A percentile compares a stretch with the other conserved stretches of the same genome.
phyloP scores from a whole-genome alignment of 1,140 invertebrate species.

The Caenorhabditis brenneri region DNA sequence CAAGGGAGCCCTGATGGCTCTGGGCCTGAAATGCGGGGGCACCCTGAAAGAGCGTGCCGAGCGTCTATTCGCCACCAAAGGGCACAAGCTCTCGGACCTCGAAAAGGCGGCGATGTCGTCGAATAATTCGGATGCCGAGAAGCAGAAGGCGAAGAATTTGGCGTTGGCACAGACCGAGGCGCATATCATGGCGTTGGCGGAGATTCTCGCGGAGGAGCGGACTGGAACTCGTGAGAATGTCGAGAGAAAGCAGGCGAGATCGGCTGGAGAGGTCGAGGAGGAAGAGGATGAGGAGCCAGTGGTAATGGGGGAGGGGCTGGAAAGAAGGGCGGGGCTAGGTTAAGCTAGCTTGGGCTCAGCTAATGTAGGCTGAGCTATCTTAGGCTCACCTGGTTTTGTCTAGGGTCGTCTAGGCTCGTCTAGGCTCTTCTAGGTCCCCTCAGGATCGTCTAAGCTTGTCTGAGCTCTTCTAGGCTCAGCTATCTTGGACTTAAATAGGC shows the following conservation, averaged over 20 bases:
- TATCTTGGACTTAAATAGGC: too few species aligned
- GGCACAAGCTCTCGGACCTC: conserved; percentile 89
- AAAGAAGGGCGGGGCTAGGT: too few species aligned
- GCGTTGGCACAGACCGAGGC: conserved; percentile 62
- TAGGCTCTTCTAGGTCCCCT: too few species aligned
- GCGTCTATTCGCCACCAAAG: conserved; percentile 91
- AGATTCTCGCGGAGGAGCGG: conserved; percentile 77
- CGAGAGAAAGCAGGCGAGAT: conserved; percentile 93
- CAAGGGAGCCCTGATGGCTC: conserved; percentile 93
- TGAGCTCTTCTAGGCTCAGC: too few species aligned
- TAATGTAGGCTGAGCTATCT: too few species aligned
- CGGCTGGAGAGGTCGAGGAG: conserved; percentile 91
- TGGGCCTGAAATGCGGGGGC: conserved; percentile 97
- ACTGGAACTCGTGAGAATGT: conserved; percentile 95
- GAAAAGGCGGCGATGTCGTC: conserved; percentile 77
- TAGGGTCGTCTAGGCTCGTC: too few species aligned
- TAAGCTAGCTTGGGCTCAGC: too few species aligned
- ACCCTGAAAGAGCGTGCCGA: conserved; percentile 92
- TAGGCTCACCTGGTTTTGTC: too few species aligned
- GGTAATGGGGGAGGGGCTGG: neutral
- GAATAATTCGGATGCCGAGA: conserved; percentile 71
- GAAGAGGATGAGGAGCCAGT: conserved; percentile 73
- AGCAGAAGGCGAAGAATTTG: conserved; percentile 76
- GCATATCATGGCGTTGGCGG: conserved; percentile 53
- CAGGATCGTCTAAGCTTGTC: too few species aligned